Percentiles rank a stretch among this genome's conserved stretches.
phyloP scores from a whole-genome alignment of 2,888 invertebrate genomes.

The Sphaeridia pumilis region DNA sequence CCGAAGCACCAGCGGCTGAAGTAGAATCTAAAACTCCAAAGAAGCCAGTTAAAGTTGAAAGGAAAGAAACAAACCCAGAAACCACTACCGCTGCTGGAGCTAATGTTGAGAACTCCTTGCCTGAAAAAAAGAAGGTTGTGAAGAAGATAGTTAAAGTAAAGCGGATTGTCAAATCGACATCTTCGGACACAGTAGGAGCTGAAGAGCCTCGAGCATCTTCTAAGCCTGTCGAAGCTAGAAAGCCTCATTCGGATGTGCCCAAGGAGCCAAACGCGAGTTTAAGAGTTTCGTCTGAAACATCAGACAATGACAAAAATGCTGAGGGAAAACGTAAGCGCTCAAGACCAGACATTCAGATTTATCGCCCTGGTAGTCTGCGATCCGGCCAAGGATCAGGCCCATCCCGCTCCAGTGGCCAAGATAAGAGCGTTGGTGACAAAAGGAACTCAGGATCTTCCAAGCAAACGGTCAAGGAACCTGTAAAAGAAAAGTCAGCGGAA shows the following conservation, averaged over 20 bases:
- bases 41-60: no score
- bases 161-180: conserved; percentile 1
- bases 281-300: background rate
- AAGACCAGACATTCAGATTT: conserved; percentile 77
- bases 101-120: background rate
- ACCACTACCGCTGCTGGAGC: no score
- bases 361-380: conserved; percentile 56
- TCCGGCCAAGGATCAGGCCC: background rate
- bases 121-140: conserved; percentile 15
- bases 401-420: background rate
- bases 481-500: no score
- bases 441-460: no score
- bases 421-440: no score
- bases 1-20: no score
- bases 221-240: background rate
- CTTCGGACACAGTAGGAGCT: background rate
- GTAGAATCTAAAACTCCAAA: no score
- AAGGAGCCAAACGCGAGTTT: background rate
- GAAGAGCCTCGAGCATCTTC: background rate
- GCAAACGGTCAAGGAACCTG: no score
- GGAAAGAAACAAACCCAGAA: no score
- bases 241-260: background rate
- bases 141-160: conserved; percentile 20
- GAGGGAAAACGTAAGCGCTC: conserved; percentile 17
- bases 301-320: no score